phyloP scores from a whole-genome alignment of 2,888 invertebrate genomes.

The Myopa tessellatipennis region DNA sequence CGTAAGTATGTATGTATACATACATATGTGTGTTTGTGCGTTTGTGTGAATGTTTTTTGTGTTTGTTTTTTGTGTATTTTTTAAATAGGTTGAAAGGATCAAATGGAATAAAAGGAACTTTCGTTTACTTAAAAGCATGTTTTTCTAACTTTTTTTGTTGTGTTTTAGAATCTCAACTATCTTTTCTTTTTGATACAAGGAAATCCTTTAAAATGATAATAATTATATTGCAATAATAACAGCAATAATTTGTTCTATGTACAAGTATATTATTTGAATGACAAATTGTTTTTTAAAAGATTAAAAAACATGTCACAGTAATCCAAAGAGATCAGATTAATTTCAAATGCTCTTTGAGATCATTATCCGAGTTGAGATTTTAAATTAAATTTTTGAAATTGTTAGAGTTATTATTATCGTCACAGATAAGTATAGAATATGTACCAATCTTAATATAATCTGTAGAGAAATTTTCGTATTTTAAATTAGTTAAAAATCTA shows the following conservation, averaged over 20 bases:
- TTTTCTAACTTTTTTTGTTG: slow-evolving; percentile 19
- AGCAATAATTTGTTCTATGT: not conserved
- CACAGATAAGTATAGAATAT: not conserved
- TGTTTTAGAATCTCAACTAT: slow-evolving; percentile 3
- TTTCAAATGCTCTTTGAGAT: too few species aligned
- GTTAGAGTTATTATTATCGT: not conserved
- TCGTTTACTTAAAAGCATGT: slow-evolving; percentile 26
- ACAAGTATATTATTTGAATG: too few species aligned
- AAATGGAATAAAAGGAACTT: slow-evolving; percentile 33
- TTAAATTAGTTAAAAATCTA: not conserved
- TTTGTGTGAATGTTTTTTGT: not conserved
- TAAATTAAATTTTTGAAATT: not conserved
- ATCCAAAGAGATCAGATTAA: too few species aligned
- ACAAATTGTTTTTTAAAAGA: too few species aligned
- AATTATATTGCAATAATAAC: not conserved
- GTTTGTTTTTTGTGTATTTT: not conserved
- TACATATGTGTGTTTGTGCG: not conserved
- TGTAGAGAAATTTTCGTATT: not conserved
- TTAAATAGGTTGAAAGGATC: slow-evolving; percentile 17
- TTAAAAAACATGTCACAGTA: too few species aligned
- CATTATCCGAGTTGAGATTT: too few species aligned
- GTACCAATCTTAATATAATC: not conserved
- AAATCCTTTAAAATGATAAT: not conserved
- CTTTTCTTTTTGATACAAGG: not conserved
- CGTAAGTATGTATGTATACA: not conserved